Evolutionary conservation across 2,888 invertebrate genomes (phyloP).

Genomic region (Clepsis dumicolana): DNA sequence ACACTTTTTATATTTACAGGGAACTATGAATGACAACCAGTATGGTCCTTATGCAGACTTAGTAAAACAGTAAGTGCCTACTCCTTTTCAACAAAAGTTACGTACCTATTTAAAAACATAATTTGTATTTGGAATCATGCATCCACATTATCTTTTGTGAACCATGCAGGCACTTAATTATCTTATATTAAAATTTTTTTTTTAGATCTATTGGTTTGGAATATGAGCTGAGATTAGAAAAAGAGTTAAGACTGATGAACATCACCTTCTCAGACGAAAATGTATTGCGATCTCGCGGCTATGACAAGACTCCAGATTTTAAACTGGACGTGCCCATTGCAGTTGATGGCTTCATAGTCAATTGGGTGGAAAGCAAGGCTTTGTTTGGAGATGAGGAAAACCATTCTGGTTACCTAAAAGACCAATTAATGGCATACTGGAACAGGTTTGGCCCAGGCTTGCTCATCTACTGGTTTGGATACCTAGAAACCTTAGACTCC

Average conservation of each 20-base stretch:
- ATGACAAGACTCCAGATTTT: constrained; percentile 98
- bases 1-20: constrained; percentile 83
- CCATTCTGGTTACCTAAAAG: constrained; percentile 92
- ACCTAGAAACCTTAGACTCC: constrained; percentile 88
- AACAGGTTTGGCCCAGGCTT: constrained; percentile 97
- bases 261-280: constrained; percentile 90
- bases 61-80: constrained; percentile 90
- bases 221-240: constrained; percentile 92
- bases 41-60: constrained; percentile 94
- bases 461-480: constrained; percentile 98
- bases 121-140: no score
- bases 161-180: no score
- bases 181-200: constrained; percentile 43
- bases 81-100: background rate
- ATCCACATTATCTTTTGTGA: no score
- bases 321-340: constrained; percentile 96
- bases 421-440: constrained; percentile 96
- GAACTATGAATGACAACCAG: constrained; percentile 92
- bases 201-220: constrained; percentile 92
- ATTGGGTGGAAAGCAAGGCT: constrained; percentile 99
- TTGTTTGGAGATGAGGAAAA: constrained; percentile 95
- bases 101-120: no score
- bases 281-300: constrained; percentile 92
- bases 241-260: constrained; percentile 83
- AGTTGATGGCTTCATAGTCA: constrained; percentile 93